Evolutionary conservation across 2,888 invertebrate genomes (phyloP).

Genomic region (Pogonocherus hispidulus): DNA sequence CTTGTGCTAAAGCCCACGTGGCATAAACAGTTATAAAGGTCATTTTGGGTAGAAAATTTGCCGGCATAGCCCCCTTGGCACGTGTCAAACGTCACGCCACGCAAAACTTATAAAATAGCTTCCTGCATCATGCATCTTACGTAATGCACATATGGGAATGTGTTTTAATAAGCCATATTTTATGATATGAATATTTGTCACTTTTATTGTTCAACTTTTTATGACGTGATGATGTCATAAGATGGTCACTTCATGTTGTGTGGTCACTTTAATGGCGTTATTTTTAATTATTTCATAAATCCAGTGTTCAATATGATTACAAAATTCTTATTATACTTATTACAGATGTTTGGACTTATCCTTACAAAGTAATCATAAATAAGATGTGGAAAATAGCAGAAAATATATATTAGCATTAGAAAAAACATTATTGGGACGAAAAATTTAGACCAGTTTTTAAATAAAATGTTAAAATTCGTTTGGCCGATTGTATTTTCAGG

Average conservation of each 20-base stretch:
- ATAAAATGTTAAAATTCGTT: too few species aligned
- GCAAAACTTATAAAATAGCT: background rate
- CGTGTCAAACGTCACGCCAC: background rate
- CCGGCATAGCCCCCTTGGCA: background rate
- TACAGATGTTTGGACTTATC: background rate
- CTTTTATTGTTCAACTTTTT: constrained; percentile 17
- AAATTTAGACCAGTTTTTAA: too few species aligned
- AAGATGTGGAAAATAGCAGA: too few species aligned
- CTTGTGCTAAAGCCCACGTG: background rate
- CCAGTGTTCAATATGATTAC: background rate
- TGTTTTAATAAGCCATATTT: constrained; percentile 6
- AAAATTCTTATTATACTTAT: background rate
- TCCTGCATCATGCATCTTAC: constrained; percentile 6
- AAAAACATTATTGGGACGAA: too few species aligned
- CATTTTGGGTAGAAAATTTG: background rate
- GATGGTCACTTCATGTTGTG: background rate
- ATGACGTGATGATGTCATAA: constrained; percentile 11
- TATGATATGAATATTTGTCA: constrained; percentile 15
- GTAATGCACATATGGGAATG: constrained; percentile 1
- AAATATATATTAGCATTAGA: too few species aligned
- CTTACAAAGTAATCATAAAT: background rate
- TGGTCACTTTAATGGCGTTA: constrained; percentile 7
- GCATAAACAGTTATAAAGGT: background rate
- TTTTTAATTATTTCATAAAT: constrained; percentile 6
- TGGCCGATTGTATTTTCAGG: too few species aligned